A percentile compares a stretch with the other conserved stretches of the same genome.
Conservation (phyloP, 2,113 vertebrate species). For the Petrocephalus microphthalmus region DNA sequence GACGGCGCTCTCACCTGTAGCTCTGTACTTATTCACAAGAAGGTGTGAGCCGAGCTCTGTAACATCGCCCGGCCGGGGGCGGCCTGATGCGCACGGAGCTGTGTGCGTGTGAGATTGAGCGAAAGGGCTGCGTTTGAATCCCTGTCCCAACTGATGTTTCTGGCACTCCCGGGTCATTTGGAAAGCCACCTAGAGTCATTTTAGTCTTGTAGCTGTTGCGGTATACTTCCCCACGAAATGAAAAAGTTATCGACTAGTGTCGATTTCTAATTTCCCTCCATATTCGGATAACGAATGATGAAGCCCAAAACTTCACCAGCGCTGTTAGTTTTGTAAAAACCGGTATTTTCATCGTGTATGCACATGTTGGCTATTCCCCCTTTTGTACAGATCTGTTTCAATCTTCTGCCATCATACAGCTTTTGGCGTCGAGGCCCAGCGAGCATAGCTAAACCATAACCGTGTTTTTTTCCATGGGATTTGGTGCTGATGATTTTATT, state of each 20-base stretch:
- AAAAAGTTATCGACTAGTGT: neutral
- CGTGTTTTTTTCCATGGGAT: neutral
- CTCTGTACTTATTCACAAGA: slow-evolving; percentile 85
- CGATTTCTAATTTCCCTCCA: neutral
- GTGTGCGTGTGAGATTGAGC: slow-evolving; percentile 45
- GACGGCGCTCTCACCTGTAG: slow-evolving; percentile 85
- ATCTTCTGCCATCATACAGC: neutral
- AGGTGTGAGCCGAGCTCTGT: slow-evolving; percentile 57
- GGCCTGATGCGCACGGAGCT: slow-evolving; percentile 21
- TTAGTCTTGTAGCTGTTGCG: neutral
- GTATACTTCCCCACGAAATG: neutral
- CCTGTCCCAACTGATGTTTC: slow-evolving; percentile 68
- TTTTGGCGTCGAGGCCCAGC: neutral
- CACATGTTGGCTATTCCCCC: neutral
- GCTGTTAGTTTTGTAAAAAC: neutral
- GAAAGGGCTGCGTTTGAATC: neutral
- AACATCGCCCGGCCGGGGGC: neutral
- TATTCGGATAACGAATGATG: neutral
- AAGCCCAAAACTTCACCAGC: neutral
- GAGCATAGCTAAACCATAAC: too few species aligned
- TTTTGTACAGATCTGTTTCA: neutral
- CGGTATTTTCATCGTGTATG: neutral
- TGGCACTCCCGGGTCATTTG: slow-evolving; percentile 27
- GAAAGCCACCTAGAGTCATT: neutral
- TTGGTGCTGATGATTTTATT: slow-evolving; percentile 1